These are phyloP conservation scores for Scaptodrosophila lebanonensis DNA, from an alignment of 1,140 invertebrate species.

Conservation along the genomic window DNA sequence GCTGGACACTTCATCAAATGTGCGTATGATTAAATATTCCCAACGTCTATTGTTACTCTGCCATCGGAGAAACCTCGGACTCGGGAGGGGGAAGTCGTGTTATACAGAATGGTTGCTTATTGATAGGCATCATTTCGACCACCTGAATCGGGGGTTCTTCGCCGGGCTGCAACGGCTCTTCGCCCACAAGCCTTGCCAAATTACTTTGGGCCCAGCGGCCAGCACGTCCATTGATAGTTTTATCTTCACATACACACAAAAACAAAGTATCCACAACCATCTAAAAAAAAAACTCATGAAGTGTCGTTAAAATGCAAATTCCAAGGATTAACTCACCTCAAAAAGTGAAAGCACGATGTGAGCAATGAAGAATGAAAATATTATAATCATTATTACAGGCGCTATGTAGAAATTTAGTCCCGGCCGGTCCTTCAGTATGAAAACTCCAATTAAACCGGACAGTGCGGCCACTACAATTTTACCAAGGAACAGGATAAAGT, in stretches of 20 bases:
- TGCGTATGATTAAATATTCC: constrained; percentile 35
- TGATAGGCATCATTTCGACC: constrained; percentile 75
- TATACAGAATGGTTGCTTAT: constrained; percentile 74
- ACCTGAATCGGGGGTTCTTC: constrained; percentile 72
- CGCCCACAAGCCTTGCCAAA: constrained; percentile 80
- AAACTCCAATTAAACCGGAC: constrained; percentile 84
- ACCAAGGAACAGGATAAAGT: constrained; percentile 95
- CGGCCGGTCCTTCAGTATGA: constrained; percentile 85
- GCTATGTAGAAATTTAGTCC: constrained; percentile 89
- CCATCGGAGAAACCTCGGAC: constrained; percentile 57
- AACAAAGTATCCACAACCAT: constrained; percentile 97
- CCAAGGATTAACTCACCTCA: constrained; percentile 82
- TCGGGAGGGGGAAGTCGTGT: constrained; percentile 49
- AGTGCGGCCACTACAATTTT: constrained; percentile 90
- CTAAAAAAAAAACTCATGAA: constrained; percentile 78
- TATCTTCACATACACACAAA: constrained; percentile 95
- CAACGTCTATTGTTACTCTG: constrained; percentile 35
- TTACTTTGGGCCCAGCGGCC: constrained; percentile 83
- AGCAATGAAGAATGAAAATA: constrained; percentile 95
- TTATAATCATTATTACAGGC: constrained; percentile 90
- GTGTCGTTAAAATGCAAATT: neutral
- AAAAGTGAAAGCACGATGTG: constrained; percentile 95
- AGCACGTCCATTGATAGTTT: constrained; percentile 81
- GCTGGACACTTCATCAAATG: constrained; percentile 21
- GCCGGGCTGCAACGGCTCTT: constrained; percentile 73